phyloP scores from a whole-genome alignment of 2,888 invertebrate species.

The Allophyes oxyacanthae region DNA sequence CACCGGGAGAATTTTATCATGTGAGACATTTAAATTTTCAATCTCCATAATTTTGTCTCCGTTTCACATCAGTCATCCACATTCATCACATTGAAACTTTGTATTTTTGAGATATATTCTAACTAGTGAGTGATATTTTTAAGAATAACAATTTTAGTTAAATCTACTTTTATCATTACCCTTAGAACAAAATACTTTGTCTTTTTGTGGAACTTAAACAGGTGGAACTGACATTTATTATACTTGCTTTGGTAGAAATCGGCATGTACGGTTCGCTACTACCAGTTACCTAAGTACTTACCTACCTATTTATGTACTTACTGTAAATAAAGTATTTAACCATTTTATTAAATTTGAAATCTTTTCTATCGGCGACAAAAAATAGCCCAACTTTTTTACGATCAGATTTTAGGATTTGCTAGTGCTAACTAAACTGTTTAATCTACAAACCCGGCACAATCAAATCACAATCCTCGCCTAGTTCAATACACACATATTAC shows the following conservation, averaged over 20 bases:
- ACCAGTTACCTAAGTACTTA: too few species aligned
- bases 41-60: constrained; percentile 7
- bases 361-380: too few species aligned
- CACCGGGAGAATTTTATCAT: background rate
- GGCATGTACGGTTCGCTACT: too few species aligned
- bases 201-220: too few species aligned
- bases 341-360: too few species aligned
- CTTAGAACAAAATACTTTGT: constrained; percentile 6
- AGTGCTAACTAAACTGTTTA: constrained; percentile 47
- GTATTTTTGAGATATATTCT: background rate
- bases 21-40: background rate
- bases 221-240: too few species aligned
- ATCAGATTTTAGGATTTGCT: constrained; percentile 22
- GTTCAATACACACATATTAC: constrained; percentile 41
- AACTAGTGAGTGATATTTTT: background rate
- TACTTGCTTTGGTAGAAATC: constrained; percentile 4
- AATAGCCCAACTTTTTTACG: too few species aligned
- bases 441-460: constrained; percentile 44
- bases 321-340: too few species aligned
- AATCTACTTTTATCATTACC: constrained; percentile 6
- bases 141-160: background rate
- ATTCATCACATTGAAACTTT: constrained; percentile 3
- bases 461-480: constrained; percentile 43
- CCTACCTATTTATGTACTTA: too few species aligned
- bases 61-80: constrained; percentile 7